phyloP scores from a whole-genome alignment of 2,888 invertebrate genomes.

The Cheilosia pagana region DNA sequence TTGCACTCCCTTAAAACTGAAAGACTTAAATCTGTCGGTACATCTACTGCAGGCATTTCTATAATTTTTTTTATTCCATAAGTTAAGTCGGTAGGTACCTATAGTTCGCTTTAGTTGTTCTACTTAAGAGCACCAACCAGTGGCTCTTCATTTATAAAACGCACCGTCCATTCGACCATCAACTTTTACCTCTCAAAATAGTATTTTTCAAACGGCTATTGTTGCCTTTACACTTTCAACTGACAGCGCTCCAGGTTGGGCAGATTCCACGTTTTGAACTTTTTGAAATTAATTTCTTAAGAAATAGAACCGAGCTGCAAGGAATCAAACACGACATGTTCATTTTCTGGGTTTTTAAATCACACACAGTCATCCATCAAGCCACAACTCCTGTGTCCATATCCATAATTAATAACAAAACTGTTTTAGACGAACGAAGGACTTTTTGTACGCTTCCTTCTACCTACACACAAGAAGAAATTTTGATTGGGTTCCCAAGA shows the following conservation, averaged over 20 bases:
- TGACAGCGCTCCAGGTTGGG: too few species aligned
- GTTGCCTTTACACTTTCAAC: too few species aligned
- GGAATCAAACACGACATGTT: constrained; percentile 4
- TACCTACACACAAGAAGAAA: constrained; percentile 3
- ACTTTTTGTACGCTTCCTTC: neutral
- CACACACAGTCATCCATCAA: neutral
- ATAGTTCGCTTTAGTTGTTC: neutral
- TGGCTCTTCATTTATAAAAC: too few species aligned
- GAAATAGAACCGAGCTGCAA: neutral
- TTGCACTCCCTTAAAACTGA: too few species aligned
- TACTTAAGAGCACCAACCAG: too few species aligned
- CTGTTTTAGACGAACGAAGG: neutral
- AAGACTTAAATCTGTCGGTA: too few species aligned
- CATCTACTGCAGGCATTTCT: neutral
- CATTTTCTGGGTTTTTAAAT: neutral
- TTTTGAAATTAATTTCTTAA: constrained; percentile 11
- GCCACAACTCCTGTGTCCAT: constrained; percentile 15
- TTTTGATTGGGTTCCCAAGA: constrained; percentile 50
- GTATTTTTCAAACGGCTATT: too few species aligned
- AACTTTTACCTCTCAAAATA: too few species aligned
- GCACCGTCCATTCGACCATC: too few species aligned
- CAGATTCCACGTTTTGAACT: neutral
- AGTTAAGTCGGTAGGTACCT: too few species aligned
- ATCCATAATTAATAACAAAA: constrained; percentile 37
- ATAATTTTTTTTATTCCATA: neutral